Evolutionary conservation across 1,140 invertebrate genomes (phyloP), one percentile per base, ranked within the genome.

Genomic region (Drosophila nasuta): DNA sequence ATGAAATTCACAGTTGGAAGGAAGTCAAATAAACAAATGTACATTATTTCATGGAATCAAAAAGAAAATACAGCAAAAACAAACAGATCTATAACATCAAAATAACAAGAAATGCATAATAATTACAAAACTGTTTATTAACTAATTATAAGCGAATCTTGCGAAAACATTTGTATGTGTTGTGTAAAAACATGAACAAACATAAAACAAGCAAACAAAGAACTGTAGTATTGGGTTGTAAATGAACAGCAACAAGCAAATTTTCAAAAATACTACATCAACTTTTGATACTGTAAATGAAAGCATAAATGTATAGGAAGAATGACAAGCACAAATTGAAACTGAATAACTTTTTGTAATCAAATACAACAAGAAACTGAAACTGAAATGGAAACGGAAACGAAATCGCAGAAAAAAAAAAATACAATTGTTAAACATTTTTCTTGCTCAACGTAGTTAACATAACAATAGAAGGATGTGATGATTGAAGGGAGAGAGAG

Each of bases 381-480:
- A 25, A 25, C 20, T 25, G 20, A 25, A 25, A 25, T 25, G 20
- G 20, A 25, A 79, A 60, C 35, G n/a, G 20, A 25, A 79, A 60
- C 35, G n/a, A 59, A 51, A 72, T 72, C 13, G 4, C 49, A 71
- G 33, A n/a, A n/a, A n/a, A 73, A 57, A 64, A 74, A 20, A 54
- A 54, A 51, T 35, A 10, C 56, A 73, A 66, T 82, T 82, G 82
- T 82, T 82, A 74, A 82, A 77, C 48, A 64, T 68, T 30, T 66
- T 54, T 73, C 65, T 83, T 88, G 85, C 85, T 89, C 85, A 88
- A 89, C 46, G 64, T 82, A 87, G 76, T 79, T 82, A 87, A 82
- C 71, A 79, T n/a, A 54, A 69, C 56, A 73, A 54, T 69, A 67
- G 45, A 41, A 63, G 56, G 54, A 45, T 66, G 59, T 68, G 58